A percentile compares a stretch with the other conserved stretches of the same genome.
These are phyloP conservation scores for Epinephelus awoara DNA, from an alignment of 2,797 vertebrate genomes.

Conservation along the genomic window DNA sequence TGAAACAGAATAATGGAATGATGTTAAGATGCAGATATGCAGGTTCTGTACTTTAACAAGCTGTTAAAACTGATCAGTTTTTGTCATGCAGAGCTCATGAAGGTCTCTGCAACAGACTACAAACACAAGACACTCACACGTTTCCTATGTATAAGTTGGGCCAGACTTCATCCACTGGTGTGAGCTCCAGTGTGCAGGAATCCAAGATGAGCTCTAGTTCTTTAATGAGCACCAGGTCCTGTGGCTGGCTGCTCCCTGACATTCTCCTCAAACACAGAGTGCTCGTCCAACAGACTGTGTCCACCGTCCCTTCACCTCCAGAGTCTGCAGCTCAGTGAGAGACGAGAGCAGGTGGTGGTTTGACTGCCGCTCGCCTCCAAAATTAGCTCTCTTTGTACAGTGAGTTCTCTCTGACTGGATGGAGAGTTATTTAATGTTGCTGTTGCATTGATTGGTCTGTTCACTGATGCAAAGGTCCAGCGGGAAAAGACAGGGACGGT, in stretches of 20 bases:
- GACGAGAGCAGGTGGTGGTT: slow-evolving; percentile 83
- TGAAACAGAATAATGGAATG: not conserved
- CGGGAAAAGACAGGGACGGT: not conserved
- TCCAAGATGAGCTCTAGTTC: slow-evolving; percentile 87
- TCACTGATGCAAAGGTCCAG: slow-evolving; percentile 37
- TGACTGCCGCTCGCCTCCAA: slow-evolving; percentile 65
- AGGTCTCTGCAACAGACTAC: not conserved
- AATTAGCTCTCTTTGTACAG: slow-evolving; percentile 74
- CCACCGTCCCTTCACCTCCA: slow-evolving; percentile 31
- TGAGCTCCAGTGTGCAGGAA: slow-evolving; percentile 86
- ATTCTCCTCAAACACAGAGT: slow-evolving; percentile 68
- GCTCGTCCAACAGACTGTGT: slow-evolving; percentile 48
- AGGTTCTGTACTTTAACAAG: not conserved
- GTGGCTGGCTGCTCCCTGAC: slow-evolving; percentile 74
- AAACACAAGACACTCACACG: slow-evolving; percentile 84
- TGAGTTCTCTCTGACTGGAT: slow-evolving; percentile 48
- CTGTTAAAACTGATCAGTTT: not conserved
- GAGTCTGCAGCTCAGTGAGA: slow-evolving; percentile 57
- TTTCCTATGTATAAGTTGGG: slow-evolving; percentile 87
- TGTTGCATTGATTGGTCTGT: slow-evolving; percentile 65
- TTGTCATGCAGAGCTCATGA: not conserved
- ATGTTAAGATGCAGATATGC: not conserved
- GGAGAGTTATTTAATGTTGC: slow-evolving; percentile 62
- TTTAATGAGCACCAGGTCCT: slow-evolving; percentile 78
- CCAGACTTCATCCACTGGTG: slow-evolving; percentile 87